Evolutionary conservation across 1,140 invertebrate species (phyloP), one percentile per base, ranked within the genome.

Genomic region (Mamestra configurata): DNA sequence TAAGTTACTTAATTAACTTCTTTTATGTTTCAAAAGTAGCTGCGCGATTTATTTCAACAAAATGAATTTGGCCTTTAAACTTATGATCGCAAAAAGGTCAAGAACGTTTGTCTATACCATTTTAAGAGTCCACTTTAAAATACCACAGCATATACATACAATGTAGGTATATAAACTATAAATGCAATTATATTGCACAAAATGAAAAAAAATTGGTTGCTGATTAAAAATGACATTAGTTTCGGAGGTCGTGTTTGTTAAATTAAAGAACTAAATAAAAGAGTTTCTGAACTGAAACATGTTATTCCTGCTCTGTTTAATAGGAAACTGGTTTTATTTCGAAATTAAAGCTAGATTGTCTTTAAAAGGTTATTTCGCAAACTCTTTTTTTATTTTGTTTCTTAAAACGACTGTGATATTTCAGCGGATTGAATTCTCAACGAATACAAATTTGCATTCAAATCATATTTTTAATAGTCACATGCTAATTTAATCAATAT

Each of bases 21-120:
- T 77, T 55, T 68, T 75, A 59, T 43, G 15, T 59, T 59, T 57
- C 31, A 70, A n/a, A 71, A 43, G 51, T 72, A 59, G 59, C 79
- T 49, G 53, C 55, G 46, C 18, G 49, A 78, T 80, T 73, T 78
- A 80, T 83, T 80, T 71, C 64, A 22, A 80, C 75, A 66, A 80
- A 83, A 70, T 77, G 43, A 81, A 70, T 76, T 11, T 79, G 73
- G 77, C 79, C 82, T 84, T 83, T 80, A 78, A 73, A 81, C 78
- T 55, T 71, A 59, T 66, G 80, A 53, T 66, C 27, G 53, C 22
- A 78, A 76, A 76, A 84, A 84, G 82, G 75, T 84, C 82, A 84
- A 84, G 82, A 80, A 46, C 77, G 51, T 61, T 43, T 64, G 70
- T 78, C 77, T 82, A 51, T 78, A 68, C 68, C 57, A 73, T 70